A percentile compares a stretch with the other conserved stretches of the same genome.
Conservation (phyloP, 2,113 vertebrate genomes). For the Sphyrna mokarran region DNA sequence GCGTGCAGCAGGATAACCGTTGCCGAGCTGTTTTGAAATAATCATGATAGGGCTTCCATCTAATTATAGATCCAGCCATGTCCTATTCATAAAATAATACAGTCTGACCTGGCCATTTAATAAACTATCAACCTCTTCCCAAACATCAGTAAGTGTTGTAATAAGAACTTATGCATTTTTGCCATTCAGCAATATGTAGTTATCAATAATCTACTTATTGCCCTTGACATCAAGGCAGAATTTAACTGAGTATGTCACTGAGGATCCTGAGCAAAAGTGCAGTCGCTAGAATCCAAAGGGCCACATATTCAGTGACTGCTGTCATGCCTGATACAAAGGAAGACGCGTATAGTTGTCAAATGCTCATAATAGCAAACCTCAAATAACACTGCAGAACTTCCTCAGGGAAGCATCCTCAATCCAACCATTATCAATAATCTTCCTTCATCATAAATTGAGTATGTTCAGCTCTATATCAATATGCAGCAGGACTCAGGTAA, state of each 20-base stretch:
- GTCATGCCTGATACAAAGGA: not conserved
- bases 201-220: not conserved
- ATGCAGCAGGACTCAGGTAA: too few relatives aligned
- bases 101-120: not conserved
- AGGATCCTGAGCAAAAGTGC: not conserved
- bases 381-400: too few relatives aligned
- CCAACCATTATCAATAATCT: too few relatives aligned
- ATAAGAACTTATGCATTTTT: not conserved
- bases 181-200: not conserved
- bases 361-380: too few relatives aligned
- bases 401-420: too few relatives aligned
- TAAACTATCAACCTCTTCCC: not conserved
- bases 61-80: not conserved
- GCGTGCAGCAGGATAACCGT: not conserved
- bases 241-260: not conserved
- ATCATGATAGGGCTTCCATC: not conserved
- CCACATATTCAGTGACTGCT: not conserved
- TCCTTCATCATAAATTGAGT: too few relatives aligned
- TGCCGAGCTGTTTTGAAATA: not conserved
- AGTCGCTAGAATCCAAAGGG: not conserved
- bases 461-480: too few relatives aligned
- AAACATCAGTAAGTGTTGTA: not conserved
- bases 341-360: too few relatives aligned
- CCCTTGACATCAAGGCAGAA: not conserved
- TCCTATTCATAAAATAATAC: not conserved